Percentiles rank a stretch among this genome's conserved stretches.
phyloP scores from a whole-genome alignment of 2,113 vertebrate genomes.

The Platichthys stellatus region DNA sequence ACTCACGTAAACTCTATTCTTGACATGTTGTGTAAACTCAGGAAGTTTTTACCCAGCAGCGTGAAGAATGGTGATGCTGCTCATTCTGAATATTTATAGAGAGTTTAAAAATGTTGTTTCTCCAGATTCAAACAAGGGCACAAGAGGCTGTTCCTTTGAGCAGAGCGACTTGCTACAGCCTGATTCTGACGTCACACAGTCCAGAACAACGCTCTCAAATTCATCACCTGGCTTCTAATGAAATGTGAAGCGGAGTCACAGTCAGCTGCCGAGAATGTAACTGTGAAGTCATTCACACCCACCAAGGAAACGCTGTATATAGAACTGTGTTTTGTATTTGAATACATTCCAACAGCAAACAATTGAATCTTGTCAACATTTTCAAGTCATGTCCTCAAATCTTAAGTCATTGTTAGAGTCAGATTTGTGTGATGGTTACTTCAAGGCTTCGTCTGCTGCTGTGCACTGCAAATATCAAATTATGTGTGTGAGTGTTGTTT shows the following conservation, averaged over 20 bases:
- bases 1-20: not conserved
- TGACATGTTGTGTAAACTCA: conserved; percentile 32
- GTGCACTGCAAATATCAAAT: no score
- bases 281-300: not conserved
- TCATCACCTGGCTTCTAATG: conserved; percentile 66
- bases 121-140: not conserved
- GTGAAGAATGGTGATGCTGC: not conserved
- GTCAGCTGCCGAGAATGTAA: conserved; percentile 23
- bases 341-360: no score
- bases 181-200: not conserved
- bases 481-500: no score
- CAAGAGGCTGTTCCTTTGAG: not conserved
- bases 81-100: not conserved
- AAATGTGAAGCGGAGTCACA: conserved; percentile 45
- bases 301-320: not conserved
- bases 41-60: conserved; percentile 36
- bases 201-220: conserved; percentile 44
- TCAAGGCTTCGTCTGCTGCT: no score
- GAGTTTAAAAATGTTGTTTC: not conserved
- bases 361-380: not conserved
- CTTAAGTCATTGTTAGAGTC: no score
- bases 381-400: not conserved
- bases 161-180: not conserved
- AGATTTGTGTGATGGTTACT: no score
- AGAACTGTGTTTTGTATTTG: not conserved